Base-by-base conservation (phyloP, 1,140 invertebrate genomes). In the Drosophila leontia region DNA sequence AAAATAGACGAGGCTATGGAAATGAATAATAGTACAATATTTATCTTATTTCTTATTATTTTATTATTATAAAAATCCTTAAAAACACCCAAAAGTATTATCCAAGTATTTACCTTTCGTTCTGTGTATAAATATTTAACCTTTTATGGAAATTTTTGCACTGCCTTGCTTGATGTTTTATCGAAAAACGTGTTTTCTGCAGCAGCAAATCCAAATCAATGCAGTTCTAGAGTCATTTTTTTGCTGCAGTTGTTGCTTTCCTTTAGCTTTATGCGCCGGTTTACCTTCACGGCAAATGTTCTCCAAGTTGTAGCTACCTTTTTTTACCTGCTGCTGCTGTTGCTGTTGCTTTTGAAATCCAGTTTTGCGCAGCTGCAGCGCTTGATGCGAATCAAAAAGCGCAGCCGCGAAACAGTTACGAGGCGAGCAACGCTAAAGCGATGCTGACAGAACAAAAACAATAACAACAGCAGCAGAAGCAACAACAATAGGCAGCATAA, bases 311-410 rank as follows among this genome's bases (percentile, higher is more conserved):
- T 70, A 61, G 45, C 39, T 58, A 37, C 51, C 32, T 44, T 42
- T 67, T 65, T 51, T 48, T 47, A 34, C 45, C 59, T 80, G 63
- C 47, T 62, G 74, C 15, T 59, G 62, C 19, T 45, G 63, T 42
- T 61, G 74, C 15, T 68, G 64, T 13, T 78, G 83, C 72, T 80
- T 83, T 80, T 83, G 77, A 90, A 88, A 88, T 88, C 84, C 81
- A 88, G 84, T 88, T 88, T 90, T 90, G 78, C 85, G 81, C 84
- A 90, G 80, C 71, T 87, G 84, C 84, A 87, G 68, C 82, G 53
- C 56, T 44, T 48, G 50, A 55, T 23, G 64, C 63, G 75, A 77
- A 45, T 60, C 62, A 51, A 71, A 78, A 78, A 78, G 64, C 64
- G 76, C 76, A 78, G 75, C 58, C 65, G 75, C 75, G 47, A 61